Percentiles rank a stretch among this genome's conserved stretches.
phyloP scores from a whole-genome alignment of 2,797 vertebrate genomes.

The Falco biarmicus region DNA sequence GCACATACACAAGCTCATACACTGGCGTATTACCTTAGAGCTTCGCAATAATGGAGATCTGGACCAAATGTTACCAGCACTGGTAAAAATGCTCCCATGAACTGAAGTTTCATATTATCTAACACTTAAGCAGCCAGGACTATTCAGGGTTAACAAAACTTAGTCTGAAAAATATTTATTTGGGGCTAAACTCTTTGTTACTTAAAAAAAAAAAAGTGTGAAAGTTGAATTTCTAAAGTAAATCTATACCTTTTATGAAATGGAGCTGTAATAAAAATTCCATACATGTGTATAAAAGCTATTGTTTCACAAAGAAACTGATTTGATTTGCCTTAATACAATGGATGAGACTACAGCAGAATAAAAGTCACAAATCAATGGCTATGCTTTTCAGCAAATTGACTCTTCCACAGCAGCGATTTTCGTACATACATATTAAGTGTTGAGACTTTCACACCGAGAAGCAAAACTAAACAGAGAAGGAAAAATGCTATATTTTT shows the following conservation, averaged over 20 bases:
- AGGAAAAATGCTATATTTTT: neutral
- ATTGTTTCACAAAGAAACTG: conserved; percentile 28
- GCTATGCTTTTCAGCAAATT: conserved; percentile 47
- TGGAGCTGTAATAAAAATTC: conserved; percentile 2
- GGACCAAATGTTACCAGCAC: neutral
- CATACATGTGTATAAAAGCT: neutral
- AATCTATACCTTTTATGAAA: neutral
- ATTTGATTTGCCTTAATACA: conserved; percentile 47
- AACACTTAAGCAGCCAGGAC: neutral
- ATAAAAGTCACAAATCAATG: conserved; percentile 45
- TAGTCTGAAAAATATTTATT: neutral
- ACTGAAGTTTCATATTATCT: neutral
- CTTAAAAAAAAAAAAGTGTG: neutral
- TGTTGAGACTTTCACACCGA: neutral
- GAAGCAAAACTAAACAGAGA: neutral
- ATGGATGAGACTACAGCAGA: neutral
- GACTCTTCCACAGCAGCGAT: neutral
- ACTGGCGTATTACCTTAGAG: neutral
- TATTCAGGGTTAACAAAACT: neutral
- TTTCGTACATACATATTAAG: neutral
- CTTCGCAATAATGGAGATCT: neutral
- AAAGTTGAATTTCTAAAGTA: neutral
- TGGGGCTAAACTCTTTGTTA: neutral
- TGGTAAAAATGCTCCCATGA: neutral
- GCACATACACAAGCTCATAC: neutral